A percentile compares a stretch with the other conserved stretches of the same genome.
Evolutionary conservation across 2,888 invertebrate genomes (phyloP).

Genomic region (Meloe dianella): DNA sequence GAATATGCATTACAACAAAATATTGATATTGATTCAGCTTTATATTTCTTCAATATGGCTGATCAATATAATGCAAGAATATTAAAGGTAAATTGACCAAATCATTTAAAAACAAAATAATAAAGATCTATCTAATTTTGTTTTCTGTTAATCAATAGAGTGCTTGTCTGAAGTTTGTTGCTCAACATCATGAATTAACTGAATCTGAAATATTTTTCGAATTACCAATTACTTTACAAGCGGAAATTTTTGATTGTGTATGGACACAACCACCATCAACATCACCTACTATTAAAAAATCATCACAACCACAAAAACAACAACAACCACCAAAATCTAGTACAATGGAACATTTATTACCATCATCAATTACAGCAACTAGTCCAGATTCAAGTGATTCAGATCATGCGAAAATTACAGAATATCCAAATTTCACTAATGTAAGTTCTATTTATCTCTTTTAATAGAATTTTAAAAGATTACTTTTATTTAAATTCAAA

Average conservation of each 20-base stretch:
- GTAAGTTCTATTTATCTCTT: not conserved
- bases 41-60: slow-evolving; percentile 69
- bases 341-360: slow-evolving; percentile 40
- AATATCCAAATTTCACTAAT: slow-evolving; percentile 20
- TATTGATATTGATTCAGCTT: slow-evolving; percentile 68
- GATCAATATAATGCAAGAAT: slow-evolving; percentile 69
- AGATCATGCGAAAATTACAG: slow-evolving; percentile 35
- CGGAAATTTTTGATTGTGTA: slow-evolving; percentile 63
- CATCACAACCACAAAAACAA: not conserved
- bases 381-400: slow-evolving; percentile 39
- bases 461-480: too few relatives aligned
- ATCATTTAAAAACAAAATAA: slow-evolving; percentile 4
- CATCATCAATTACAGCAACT: slow-evolving; percentile 33
- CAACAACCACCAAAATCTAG: slow-evolving; percentile 28
- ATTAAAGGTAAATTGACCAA: slow-evolving; percentile 60
- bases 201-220: slow-evolving; percentile 65
- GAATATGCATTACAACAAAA: slow-evolving; percentile 67
- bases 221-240: slow-evolving; percentile 64
- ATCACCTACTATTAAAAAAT: slow-evolving; percentile 27
- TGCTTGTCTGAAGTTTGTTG: slow-evolving; percentile 62
- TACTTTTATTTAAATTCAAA: not conserved
- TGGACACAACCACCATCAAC: slow-evolving; percentile 47
- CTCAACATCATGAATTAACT: slow-evolving; percentile 62
- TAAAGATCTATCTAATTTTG: not conserved
- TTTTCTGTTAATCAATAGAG: slow-evolving; percentile 56